Evolutionary conservation across 2,113 vertebrate species (phyloP), one percentile per base, ranked within the genome.

Genomic region (Meriones unguiculatus): DNA sequence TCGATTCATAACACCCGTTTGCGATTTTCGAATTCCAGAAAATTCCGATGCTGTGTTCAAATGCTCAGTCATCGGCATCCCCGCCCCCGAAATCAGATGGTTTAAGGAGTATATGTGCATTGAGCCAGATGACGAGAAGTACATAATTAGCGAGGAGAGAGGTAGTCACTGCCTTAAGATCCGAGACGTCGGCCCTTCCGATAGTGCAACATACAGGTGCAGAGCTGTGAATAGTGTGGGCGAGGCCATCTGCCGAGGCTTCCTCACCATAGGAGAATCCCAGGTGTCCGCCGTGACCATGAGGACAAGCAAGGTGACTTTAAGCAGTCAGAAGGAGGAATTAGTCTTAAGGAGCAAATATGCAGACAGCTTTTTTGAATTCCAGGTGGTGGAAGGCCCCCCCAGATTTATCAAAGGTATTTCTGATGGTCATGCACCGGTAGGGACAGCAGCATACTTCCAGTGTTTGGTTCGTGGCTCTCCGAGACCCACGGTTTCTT

Each of bases 1-100:
- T 28, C 98, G 99, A 24, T 99, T 99, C 84, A 99, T 99, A 2
- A 99, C 99, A 94, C 99, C 99, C 15, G 99, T 99, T 97, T 98
- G 98, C 97, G 99, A 99, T 95, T 97, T 99, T 92, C 98, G 99
- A 96, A 98, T 98, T 87, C 98, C 98, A 57, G 99, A 99, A 98
- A 99, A 99, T 52, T 99, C 98, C 22, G 99, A 98, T 9, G 99
- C 99, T 75, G 97, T 99, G 97, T 99, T 99, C 98, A 99, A 99
- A 96, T 99, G 99, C 94, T 99, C 99, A 65, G 98, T 99, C 77
- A 99, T 99, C 95, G 99, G 99, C 77, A 98, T 99, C 92, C 99
- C 99, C 41, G 98, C 98, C 62, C 99, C 99, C 0, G 97, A 98
- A 41, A 98, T 99, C 84, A 99, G 98, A 82, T 99, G 99, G 99